These are phyloP conservation scores for Entomyzon cyanotis DNA, from an alignment of 2,113 vertebrate genomes.

Conservation along the genomic window DNA sequence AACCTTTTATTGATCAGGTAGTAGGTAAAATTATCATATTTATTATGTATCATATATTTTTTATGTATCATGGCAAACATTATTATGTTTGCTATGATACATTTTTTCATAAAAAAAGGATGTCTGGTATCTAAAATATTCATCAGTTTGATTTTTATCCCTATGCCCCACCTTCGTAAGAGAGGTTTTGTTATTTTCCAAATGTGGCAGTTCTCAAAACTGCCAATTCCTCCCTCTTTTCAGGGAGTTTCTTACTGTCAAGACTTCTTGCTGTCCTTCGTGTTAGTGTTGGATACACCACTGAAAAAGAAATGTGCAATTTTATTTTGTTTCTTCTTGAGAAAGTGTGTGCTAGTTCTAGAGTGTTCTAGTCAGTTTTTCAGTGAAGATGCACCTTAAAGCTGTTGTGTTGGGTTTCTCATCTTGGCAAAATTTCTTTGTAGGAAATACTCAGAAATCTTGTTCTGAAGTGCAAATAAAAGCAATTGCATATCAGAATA, in stretches of 20 bases:
- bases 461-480: not conserved
- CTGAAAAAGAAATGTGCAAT: not conserved
- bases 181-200: not conserved
- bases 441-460: not conserved
- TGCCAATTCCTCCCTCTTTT: not conserved
- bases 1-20: not conserved
- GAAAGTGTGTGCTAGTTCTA: not conserved
- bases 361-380: not conserved
- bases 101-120: not conserved
- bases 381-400: not conserved
- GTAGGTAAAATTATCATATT: not conserved
- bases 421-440: not conserved
- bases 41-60: no score
- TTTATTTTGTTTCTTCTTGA: not conserved
- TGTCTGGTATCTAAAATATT: not conserved
- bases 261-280: not conserved
- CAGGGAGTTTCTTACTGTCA: not conserved
- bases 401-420: not conserved
- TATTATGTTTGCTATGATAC: not conserved
- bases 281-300: not conserved
- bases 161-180: fast-evolving
- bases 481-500: not conserved
- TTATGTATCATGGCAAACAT: no score
- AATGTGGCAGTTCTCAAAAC: not conserved
- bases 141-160: not conserved